Conservation (phyloP, 2,888 invertebrate species). For the Heliothis peltigera region DNA sequence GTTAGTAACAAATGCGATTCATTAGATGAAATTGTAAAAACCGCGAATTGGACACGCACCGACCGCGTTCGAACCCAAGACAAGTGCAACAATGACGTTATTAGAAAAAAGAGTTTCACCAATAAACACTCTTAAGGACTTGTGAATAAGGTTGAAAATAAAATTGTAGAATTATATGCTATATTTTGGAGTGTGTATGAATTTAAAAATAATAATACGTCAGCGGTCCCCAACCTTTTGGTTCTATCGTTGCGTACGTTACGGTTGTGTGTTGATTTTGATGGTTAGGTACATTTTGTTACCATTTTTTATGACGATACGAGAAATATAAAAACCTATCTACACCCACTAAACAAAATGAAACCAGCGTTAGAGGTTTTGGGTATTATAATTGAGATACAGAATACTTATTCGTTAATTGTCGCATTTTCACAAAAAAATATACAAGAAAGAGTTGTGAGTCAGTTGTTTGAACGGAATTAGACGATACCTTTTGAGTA, state of each 20-base stretch:
- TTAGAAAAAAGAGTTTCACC: conserved; percentile 60
- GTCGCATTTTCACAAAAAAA: too few species aligned
- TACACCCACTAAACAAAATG: not conserved
- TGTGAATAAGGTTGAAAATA: conserved; percentile 59
- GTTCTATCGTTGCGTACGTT: conserved; percentile 80
- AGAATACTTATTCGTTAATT: too few species aligned
- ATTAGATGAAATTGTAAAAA: conserved; percentile 83
- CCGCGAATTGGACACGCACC: conserved; percentile 83
- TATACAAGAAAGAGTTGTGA: too few species aligned
- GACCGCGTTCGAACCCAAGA: conserved; percentile 78
- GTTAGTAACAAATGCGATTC: conserved; percentile 73
- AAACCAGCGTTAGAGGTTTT: not conserved
- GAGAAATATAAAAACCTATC: conserved; percentile 10
- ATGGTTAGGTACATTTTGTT: conserved; percentile 70
- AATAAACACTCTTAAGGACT: conserved; percentile 28
- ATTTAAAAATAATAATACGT: conserved; percentile 88
- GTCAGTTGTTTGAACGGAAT: too few species aligned
- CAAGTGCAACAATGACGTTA: conserved; percentile 86
- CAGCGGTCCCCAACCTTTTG: conserved; percentile 86
- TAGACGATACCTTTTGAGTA: too few species aligned
- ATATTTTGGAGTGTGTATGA: conserved; percentile 74
- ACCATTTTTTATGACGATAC: conserved; percentile 68
- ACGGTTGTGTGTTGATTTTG: conserved; percentile 83
- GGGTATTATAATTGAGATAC: too few species aligned
- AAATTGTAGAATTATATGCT: conserved; percentile 27